A percentile compares a stretch with the other conserved stretches of the same genome.
Evolutionary conservation across 1,140 invertebrate species (phyloP).

Genomic region (Marisa cornuarietis): DNA sequence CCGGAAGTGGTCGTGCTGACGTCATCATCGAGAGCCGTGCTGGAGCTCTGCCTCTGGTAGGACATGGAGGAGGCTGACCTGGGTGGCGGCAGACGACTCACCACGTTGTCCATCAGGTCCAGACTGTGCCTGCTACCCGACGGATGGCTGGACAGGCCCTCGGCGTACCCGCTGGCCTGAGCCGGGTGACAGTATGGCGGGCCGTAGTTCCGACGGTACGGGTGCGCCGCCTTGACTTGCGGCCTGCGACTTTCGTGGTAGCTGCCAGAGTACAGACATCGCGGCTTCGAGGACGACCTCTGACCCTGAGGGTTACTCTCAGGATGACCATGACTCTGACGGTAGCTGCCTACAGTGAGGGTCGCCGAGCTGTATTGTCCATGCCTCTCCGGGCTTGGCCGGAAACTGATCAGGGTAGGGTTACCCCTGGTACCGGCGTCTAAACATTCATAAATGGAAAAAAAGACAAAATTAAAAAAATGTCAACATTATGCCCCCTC

Average conservation of each 20-base stretch:
- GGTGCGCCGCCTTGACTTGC: not conserved
- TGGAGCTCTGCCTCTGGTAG: slow-evolving; percentile 15
- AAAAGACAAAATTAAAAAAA: no score
- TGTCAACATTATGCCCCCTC: no score
- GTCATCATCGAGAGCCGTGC: slow-evolving; percentile 39
- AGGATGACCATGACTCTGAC: not conserved
- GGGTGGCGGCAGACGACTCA: not conserved
- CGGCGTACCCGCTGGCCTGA: slow-evolving; percentile 1
- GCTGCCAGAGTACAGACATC: slow-evolving; percentile 13
- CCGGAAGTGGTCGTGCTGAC: slow-evolving; percentile 50
- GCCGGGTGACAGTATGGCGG: not conserved
- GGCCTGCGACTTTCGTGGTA: slow-evolving; percentile 16
- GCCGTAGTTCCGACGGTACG: not conserved
- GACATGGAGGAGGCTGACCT: slow-evolving; percentile 14
- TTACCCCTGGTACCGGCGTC: not conserved
- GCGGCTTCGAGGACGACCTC: slow-evolving; percentile 1
- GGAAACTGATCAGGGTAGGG: not conserved
- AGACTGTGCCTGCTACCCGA: not conserved
- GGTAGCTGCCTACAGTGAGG: slow-evolving; percentile 2
- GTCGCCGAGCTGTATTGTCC: slow-evolving; percentile 4
- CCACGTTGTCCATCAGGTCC: slow-evolving; percentile 4
- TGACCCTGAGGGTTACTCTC: not conserved
- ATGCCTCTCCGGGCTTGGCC: not conserved
- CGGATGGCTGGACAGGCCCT: not conserved
- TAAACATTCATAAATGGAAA: not conserved